Evolutionary conservation across 2,888 invertebrate genomes (phyloP).

Genomic region (Dromius quadrimaculatus): DNA sequence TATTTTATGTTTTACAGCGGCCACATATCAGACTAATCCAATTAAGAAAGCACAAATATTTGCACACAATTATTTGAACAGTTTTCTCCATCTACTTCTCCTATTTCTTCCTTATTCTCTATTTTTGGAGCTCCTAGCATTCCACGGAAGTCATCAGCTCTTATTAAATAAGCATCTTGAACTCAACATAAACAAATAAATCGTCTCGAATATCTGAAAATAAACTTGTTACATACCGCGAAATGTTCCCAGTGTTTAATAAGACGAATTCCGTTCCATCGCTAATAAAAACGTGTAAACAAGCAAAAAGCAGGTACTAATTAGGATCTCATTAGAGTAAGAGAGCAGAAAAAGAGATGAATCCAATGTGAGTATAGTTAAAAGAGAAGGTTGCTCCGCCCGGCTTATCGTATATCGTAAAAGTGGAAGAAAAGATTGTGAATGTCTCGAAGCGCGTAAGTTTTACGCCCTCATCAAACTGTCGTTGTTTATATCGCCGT

Average conservation of each 20-base stretch:
- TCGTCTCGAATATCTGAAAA: conserved; percentile 1
- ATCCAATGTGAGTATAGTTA: conserved; percentile 1
- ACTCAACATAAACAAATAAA: not conserved
- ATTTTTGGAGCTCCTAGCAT: too few species aligned
- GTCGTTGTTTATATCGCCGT: conserved; percentile 52
- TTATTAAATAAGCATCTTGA: not conserved
- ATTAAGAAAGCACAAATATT: too few species aligned
- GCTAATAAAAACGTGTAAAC: conserved; percentile 22
- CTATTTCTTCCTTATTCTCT: too few species aligned
- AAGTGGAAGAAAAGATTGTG: conserved; percentile 50
- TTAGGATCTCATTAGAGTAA: conserved; percentile 29
- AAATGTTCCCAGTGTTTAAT: conserved; percentile 13
- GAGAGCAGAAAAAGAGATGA: too few species aligned
- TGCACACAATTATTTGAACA: too few species aligned
- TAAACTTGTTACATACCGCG: conserved; percentile 5
- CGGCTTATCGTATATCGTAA: conserved; percentile 50
- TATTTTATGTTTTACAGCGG: too few species aligned
- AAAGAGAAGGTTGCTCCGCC: not conserved
- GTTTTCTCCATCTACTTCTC: too few species aligned
- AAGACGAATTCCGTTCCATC: conserved; percentile 21
- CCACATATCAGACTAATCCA: too few species aligned
- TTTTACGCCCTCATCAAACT: conserved; percentile 53
- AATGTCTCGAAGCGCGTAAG: conserved; percentile 44
- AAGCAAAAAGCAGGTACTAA: conserved; percentile 4
- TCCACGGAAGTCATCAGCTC: too few species aligned